A percentile compares a stretch with the other conserved stretches of the same genome.
These are phyloP conservation scores for Buceros bicornis DNA, from an alignment of 2,797 vertebrate genomes.

Conservation along the genomic window DNA sequence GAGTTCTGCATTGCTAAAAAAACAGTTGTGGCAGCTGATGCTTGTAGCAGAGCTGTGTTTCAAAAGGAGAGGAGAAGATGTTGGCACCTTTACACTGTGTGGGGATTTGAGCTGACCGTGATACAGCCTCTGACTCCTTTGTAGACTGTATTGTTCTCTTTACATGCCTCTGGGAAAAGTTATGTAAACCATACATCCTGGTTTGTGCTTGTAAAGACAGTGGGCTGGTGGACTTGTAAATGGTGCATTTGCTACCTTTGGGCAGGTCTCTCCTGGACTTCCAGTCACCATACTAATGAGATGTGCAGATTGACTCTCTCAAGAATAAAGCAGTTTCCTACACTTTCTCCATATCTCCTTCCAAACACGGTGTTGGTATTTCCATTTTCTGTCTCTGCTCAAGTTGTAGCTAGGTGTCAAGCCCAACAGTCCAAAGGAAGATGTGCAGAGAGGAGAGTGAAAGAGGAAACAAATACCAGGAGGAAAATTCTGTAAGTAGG, in stretches of 20 bases:
- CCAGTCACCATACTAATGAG: background rate
- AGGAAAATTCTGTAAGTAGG: background rate
- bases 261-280: background rate
- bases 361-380: background rate
- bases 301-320: background rate
- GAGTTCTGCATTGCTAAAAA: background rate
- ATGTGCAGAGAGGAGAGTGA: background rate
- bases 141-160: background rate
- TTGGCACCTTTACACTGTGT: background rate
- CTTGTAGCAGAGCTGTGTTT: background rate
- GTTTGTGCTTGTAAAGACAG: background rate
- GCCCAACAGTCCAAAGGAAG: background rate
- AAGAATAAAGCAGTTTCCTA: background rate
- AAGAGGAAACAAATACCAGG: background rate
- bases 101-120: rapidly evolving
- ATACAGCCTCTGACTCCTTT: background rate
- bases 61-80: background rate
- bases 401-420: background rate
- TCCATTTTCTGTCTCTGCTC: background rate
- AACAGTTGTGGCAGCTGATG: background rate
- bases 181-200: rapidly evolving
- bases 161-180: background rate
- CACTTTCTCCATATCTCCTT: background rate
- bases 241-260: background rate
- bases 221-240: background rate